Conservation (phyloP, 2,888 invertebrate species). For the Yponomeuta cagnagella region DNA sequence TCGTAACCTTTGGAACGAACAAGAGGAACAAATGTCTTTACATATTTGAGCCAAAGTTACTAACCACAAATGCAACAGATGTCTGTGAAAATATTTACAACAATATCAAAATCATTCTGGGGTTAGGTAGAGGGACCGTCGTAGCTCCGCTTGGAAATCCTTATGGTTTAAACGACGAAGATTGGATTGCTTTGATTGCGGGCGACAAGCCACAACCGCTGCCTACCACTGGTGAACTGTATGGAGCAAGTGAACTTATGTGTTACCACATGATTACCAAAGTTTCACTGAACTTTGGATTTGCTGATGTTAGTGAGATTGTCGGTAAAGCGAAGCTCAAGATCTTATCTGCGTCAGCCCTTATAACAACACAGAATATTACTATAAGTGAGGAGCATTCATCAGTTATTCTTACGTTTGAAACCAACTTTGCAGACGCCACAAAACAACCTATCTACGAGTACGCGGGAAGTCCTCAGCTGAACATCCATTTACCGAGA, state of each 20-base stretch:
- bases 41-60: slow-evolving; percentile 25
- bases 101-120: slow-evolving; percentile 34
- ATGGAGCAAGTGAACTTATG: slow-evolving; percentile 35
- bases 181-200: slow-evolving; percentile 42
- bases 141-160: slow-evolving; percentile 60
- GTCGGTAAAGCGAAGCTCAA: slow-evolving; percentile 33
- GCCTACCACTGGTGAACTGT: slow-evolving; percentile 36
- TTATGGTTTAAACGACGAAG: slow-evolving; percentile 34
- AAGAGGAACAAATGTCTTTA: slow-evolving; percentile 61
- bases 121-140: slow-evolving; percentile 30
- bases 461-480: slow-evolving; percentile 77
- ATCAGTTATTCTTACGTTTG: slow-evolving; percentile 47
- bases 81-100: slow-evolving; percentile 46
- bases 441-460: slow-evolving; percentile 42
- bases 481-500: slow-evolving; percentile 79
- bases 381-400: slow-evolving; percentile 42
- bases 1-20: slow-evolving; percentile 66
- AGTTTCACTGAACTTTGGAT: slow-evolving; percentile 43
- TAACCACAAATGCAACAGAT: slow-evolving; percentile 33
- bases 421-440: slow-evolving; percentile 53
- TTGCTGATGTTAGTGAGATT: slow-evolving; percentile 36
- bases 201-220: slow-evolving; percentile 20
- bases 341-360: slow-evolving; percentile 39
- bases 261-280: slow-evolving; percentile 52
- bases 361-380: slow-evolving; percentile 33